Evolutionary conservation across 1,140 invertebrate species (phyloP), one percentile per base, ranked within the genome.

Genomic region (Marisa cornuarietis): DNA sequence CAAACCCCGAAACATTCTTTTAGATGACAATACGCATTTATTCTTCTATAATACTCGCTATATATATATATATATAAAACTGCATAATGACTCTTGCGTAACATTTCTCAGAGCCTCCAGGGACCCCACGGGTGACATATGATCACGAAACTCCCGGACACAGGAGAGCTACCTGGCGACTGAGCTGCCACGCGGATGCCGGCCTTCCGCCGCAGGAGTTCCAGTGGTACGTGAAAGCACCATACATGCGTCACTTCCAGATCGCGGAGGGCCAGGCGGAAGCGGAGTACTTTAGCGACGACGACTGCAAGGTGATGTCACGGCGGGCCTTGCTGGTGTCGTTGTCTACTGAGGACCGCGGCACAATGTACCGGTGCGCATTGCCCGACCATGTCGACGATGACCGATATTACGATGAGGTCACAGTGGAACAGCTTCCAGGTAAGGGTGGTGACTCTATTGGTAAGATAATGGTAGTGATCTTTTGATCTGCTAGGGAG

Each of bases 131-230:
- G 4, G 76, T 77, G 16, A 77, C 51, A 8, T 77, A 24, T 49
- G 42, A 65, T 11, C 76, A 52, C 22, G 14, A 54, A 7, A 18
- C 54, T 11, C 11, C 11, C 11, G 54, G 54, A 18, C 54, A 58
- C 11, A 11, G 54, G 11, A 58, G 54, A 58, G 54, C 54, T 8
- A 26, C 49, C 42, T 77, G 76, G 76, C 11, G 63, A 4, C 65
- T 77, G 49, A 66, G 66, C 63, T 77, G 76, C 18, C 31, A 65
- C 10, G 76, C 76, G 11, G 26, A 52, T 18, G 76, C 76, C 10
- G 76, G 76, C 18, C 42, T 77, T 3, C 76, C 76, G 3, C 76
- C 76, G 0, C 76, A 77, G 65, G 76, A 77, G 51, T 77, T 77
- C 65, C 76, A 42, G 42, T 77, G 76, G 76, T 77, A 77, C 76